Percentiles rank a stretch among this genome's conserved stretches.
Evolutionary conservation across 1,140 invertebrate species (phyloP).

Genomic region (Cheumatopsyche charites): DNA sequence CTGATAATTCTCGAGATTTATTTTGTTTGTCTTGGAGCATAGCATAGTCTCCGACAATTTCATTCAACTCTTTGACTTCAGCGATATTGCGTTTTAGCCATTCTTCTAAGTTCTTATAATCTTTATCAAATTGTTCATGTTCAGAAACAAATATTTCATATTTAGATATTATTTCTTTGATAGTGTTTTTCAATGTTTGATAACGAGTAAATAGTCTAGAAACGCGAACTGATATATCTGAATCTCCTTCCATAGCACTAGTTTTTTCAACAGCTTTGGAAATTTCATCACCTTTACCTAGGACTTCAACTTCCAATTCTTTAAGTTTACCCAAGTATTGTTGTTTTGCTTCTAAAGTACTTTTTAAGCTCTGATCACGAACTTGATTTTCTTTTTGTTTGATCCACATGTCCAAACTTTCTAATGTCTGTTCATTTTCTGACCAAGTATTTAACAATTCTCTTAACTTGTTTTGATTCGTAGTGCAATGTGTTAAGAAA

Average conservation of each 20-base stretch:
- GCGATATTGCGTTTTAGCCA: constrained; percentile 75
- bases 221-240: constrained; percentile 75
- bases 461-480: constrained; percentile 71
- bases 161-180: constrained; percentile 77
- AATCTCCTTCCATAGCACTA: constrained; percentile 76
- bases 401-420: constrained; percentile 81
- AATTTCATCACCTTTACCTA: constrained; percentile 73
- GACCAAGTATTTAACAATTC: constrained; percentile 77
- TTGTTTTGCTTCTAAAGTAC: constrained; percentile 80
- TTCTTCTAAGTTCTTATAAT: constrained; percentile 75
- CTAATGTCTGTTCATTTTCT: constrained; percentile 78
- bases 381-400: constrained; percentile 82
- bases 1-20: constrained; percentile 80
- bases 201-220: constrained; percentile 84
- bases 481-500: constrained; percentile 74
- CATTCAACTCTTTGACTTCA: constrained; percentile 77
- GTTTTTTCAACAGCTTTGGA: constrained; percentile 72
- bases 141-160: constrained; percentile 87
- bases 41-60: constrained; percentile 85
- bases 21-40: constrained; percentile 85
- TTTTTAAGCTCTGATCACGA: constrained; percentile 90
- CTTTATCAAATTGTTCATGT: constrained; percentile 81
- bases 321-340: constrained; percentile 81
- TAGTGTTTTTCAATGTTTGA: constrained; percentile 81
- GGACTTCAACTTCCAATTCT: constrained; percentile 75